Evolutionary conservation across 2,888 invertebrate genomes (phyloP).

Genomic region (Tortricodes alternella): DNA sequence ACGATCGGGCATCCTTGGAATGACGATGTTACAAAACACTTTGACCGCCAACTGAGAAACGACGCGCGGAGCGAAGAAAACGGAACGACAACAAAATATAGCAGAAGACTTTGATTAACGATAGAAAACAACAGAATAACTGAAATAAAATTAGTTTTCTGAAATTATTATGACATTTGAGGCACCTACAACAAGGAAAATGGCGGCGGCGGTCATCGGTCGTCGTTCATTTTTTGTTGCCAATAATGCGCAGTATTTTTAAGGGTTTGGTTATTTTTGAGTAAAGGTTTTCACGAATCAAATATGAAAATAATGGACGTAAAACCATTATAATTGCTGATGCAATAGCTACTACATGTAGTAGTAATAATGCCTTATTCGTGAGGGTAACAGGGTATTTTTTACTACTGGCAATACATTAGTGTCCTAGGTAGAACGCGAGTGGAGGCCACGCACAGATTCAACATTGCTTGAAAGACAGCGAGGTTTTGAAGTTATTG

Average conservation of each 20-base stretch:
- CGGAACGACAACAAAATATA: conserved; percentile 50
- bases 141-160: conserved; percentile 71
- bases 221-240: conserved; percentile 15
- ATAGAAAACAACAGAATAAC: conserved; percentile 67
- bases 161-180: conserved; percentile 83
- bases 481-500: too few relatives aligned
- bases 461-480: too few relatives aligned
- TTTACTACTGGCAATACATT: neutral
- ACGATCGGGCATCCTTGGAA: conserved; percentile 73
- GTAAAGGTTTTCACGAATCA: neutral
- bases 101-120: conserved; percentile 51
- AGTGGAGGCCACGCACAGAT: too few relatives aligned
- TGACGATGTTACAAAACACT: conserved; percentile 49
- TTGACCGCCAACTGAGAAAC: conserved; percentile 46
- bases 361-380: too few relatives aligned
- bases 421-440: too few relatives aligned
- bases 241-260: neutral
- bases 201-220: conserved; percentile 58
- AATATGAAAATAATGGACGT: neutral
- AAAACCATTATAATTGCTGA: neutral
- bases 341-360: too few relatives aligned
- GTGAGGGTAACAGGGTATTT: neutral
- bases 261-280: neutral
- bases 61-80: conserved; percentile 46
- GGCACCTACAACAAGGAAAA: conserved; percentile 82